Evolutionary conservation across 2,888 invertebrate species (phyloP).

Genomic region (Unio delphinus): DNA sequence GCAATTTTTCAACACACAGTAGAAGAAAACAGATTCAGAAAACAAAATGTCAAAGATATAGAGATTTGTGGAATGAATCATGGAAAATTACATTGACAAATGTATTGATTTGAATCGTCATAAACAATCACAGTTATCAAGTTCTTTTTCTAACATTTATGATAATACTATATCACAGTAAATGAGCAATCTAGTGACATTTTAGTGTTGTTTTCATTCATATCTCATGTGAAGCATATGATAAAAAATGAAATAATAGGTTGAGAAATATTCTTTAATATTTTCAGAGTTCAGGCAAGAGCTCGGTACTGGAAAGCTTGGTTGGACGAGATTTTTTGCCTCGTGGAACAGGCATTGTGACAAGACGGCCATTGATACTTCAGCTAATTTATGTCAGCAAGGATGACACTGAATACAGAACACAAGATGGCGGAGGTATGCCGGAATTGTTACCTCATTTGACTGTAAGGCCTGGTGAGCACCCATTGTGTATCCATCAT

Average conservation of each 20-base stretch:
- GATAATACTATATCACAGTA: too few species aligned
- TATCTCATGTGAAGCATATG: background rate
- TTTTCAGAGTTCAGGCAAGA: slow-evolving; percentile 97
- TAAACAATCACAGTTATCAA: too few species aligned
- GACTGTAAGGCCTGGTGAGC: too few species aligned
- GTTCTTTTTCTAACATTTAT: too few species aligned
- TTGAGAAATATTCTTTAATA: background rate
- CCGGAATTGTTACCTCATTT: background rate
- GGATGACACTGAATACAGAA: slow-evolving; percentile 87
- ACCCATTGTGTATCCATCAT: background rate
- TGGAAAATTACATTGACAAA: too few species aligned
- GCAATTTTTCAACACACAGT: too few species aligned
- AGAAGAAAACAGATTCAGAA: too few species aligned
- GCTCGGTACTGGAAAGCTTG: slow-evolving; percentile 97
- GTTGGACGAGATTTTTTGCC: slow-evolving; percentile 98
- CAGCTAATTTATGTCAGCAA: slow-evolving; percentile 93
- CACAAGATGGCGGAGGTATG: slow-evolving; percentile 85
- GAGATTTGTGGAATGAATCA: too few species aligned
- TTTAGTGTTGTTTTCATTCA: too few species aligned
- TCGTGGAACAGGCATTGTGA: slow-evolving; percentile 97
- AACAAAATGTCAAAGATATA: too few species aligned
- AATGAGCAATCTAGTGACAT: too few species aligned
- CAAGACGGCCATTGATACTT: slow-evolving; percentile 92
- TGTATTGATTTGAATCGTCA: too few species aligned
- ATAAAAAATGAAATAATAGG: background rate